Base-by-base conservation (phyloP, 2,797 vertebrate species). In the Amazona ochrocephala region DNA sequence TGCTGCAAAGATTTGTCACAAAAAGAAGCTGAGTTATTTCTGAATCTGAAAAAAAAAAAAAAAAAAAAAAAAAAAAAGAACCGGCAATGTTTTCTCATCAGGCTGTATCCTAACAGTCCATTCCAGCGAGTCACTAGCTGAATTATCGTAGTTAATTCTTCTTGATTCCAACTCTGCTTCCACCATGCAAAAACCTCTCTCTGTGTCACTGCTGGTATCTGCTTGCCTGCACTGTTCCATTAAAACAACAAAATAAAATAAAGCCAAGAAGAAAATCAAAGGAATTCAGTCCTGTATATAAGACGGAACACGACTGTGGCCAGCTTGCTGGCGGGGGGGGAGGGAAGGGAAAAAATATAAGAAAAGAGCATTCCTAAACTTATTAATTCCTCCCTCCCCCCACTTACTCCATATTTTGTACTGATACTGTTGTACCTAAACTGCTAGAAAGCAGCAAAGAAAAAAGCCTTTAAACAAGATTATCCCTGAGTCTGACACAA, bases 401-500 rank as follows among this genome's bases (percentile, higher is more conserved):
- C 62, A 86, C 27, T 92, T 91, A 96, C 47, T 92, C 89, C 87
- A 65, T 87, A 51, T 76, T 89, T 94, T 41, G 41, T 62, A 94
- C 47, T 23, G 81, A 83, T 83, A 86, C 13, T 68, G 26, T 89
- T 24, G 64, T 86, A 91, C 90, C 84, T 87, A 94, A 5, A 88
- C 76, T 86, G 79, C 96, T 97, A 96, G 64, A 96, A 97, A 93
- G 87, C 87, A 89, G 91, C 51, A 67, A 91, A 78, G 44, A 90
- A 95, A 84, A 92, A 87, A 96, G 79, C 66, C 58, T 94, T 96
- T 97, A 97, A 97, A 87, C 87, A 96, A 97, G 95, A 97, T 96
- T 95, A 96, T 98, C 98, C 98, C 98, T 98, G 98, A 98, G 97
- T 97, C 93, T 79, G 92, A 96, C 93, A 96, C 85, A 97, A 95